Percentiles rank a stretch among this genome's conserved stretches.
Conservation (phyloP, 2,797 vertebrate species). For the Rhinichthys osculus region DNA sequence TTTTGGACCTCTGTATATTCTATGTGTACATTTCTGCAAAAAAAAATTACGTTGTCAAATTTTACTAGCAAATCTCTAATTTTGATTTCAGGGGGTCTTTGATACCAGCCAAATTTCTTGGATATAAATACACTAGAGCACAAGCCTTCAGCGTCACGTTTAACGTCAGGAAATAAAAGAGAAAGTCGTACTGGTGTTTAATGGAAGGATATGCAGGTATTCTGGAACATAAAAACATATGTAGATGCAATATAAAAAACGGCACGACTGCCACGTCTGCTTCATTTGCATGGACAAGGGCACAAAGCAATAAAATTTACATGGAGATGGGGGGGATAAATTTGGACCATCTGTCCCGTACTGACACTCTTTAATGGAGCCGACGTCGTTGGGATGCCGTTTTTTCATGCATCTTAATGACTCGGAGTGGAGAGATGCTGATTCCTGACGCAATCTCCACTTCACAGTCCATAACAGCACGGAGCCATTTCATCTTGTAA, state of each 20-base stretch:
- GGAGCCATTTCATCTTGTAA: neutral
- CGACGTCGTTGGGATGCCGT: slow-evolving; percentile 77
- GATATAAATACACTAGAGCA: neutral
- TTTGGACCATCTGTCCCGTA: slow-evolving; percentile 90
- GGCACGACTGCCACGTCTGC: slow-evolving; percentile 70
- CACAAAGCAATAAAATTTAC: slow-evolving; percentile 85
- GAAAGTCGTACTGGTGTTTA: slow-evolving; percentile 14
- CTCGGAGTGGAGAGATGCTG: slow-evolving; percentile 63
- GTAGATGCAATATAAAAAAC: slow-evolving; percentile 74
- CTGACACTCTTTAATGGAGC: slow-evolving; percentile 80
- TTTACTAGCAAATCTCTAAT: neutral
- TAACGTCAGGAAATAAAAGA: slow-evolving; percentile 21
- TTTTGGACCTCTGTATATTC: no score
- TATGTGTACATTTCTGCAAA: neutral
- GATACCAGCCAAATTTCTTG: neutral
- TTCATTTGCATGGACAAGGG: slow-evolving; percentile 86
- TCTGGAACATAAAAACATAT: slow-evolving; percentile 66
- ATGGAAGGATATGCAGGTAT: slow-evolving; percentile 25
- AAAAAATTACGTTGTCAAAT: no score
- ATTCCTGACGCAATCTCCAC: slow-evolving; percentile 47
- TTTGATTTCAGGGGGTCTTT: slow-evolving; percentile 1
- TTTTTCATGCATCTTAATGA: slow-evolving; percentile 84
- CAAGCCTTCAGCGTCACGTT: neutral
- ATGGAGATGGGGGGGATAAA: slow-evolving; percentile 87
- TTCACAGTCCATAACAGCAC: slow-evolving; percentile 26